Evolutionary conservation across 2,113 vertebrate species (phyloP), one percentile per base, ranked within the genome.

Genomic region (Rhabdomys dilectus): DNA sequence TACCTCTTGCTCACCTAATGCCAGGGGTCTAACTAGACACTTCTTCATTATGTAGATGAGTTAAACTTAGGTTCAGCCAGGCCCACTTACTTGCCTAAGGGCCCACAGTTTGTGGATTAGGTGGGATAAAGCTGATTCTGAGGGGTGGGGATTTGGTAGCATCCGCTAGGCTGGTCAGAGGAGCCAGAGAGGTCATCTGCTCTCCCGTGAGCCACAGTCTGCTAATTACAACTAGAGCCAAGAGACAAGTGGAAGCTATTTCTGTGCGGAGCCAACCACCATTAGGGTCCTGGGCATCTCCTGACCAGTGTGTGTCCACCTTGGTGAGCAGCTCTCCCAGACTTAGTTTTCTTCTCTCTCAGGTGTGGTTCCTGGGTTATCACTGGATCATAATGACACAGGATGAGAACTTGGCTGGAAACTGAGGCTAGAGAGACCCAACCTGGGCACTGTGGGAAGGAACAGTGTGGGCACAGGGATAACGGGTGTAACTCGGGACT

Each of bases 1-100:
- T 42, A 21, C 60, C 0, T 2, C 58, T 60, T 39, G 22, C 7
- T 68, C 13, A 4, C 64, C 64, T 6, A 1, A 17, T 1, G 6
- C 26, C 62, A 58, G 70, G 85, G 10, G 31, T 34, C 36, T 7
- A 6, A 68, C 82, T 45, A 39, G 58, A 53, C 9, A 70, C 53
- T 8, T 17, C 51, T 36, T 42, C 13, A 7, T 81, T 86, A 62
- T 51, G 53, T 24, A 62, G 51, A 51, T 31, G 60, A 48, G 34
- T 21, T 86, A 66, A 86, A 9, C 42, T 31, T 66, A 7, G 84
- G 19, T 22, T 29, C 42, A 68, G 84, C 22, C 9, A 48, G 19
- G 62, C 42, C 62, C 22, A 6, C 42, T 21, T 42, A 34, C 53
- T 21, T 73, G n/a, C 15, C 34, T 51, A 26, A 39, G 62, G 34